Evolutionary conservation across 2,797 vertebrate species (phyloP), one percentile per base, ranked within the genome.

Genomic region (Nothura maculosa): DNA sequence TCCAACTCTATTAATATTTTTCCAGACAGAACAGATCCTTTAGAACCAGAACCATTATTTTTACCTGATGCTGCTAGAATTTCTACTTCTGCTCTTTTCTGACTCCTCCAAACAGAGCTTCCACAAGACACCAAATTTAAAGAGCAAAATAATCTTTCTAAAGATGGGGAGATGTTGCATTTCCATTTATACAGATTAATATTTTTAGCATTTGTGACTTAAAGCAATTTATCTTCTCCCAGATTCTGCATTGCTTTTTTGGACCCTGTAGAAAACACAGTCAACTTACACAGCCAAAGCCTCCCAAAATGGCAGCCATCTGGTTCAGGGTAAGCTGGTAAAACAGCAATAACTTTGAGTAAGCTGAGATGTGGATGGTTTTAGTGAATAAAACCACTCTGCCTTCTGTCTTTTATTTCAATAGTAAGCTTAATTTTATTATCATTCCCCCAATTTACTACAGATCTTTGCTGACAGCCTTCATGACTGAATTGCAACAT

Each of bases 361-460:
- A 9, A 87, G 43, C 69, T 61, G 89, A 89, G 79, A 78, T 90
- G 40, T 27, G 43, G 32, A 34, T 78, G 38, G 38, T 74, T 93
- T 81, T 38, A 69, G 36, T 2, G 19, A 64, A 48, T 54, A 64
- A 89, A 93, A 47, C 69, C 84, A 58, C 79, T 18, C 25, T 0
- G 54, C 88, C 89, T 90, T 94, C 95, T 95, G 79, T 83, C 81
- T 80, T 76, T 81, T 75, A 24, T 85, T 92, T 85, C 11, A 1
- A 55, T n/a, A 73, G 43, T 75, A 89, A 73, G 63, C 66, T 73
- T 62, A 10, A 78, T 76, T 81, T 85, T 75, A 54, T 58, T 85
- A 52, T 66, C 86, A 47, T 77, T 40, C 12, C 42, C 17, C 22
- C 13, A 15, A 0, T 70, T 82, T 69, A 34, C 79, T 60, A 7